These are phyloP conservation scores for Lumbricus terrestris DNA, from an alignment of 2,888 invertebrate species.

Conservation along the genomic window DNA sequence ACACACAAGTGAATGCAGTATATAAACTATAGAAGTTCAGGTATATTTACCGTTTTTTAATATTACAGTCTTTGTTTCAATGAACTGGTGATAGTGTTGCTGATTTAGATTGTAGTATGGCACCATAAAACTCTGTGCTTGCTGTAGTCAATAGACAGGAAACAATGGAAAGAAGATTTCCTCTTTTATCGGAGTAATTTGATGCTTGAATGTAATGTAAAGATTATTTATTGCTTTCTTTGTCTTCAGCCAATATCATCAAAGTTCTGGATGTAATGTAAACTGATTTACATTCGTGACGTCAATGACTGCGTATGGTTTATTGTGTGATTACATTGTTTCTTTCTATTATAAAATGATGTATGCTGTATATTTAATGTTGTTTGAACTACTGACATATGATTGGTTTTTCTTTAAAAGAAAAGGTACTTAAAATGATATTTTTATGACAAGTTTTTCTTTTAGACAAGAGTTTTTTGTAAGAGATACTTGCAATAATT, in stretches of 20 bases:
- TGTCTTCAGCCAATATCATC: no score
- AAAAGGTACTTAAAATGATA: neutral
- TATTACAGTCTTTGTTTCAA: neutral
- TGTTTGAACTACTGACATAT: neutral
- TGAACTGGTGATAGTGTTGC: neutral
- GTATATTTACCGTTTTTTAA: no score
- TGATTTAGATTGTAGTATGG: neutral
- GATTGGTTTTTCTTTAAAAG: neutral
- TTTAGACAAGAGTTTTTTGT: neutral
- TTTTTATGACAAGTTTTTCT: neutral
- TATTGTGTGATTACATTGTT: neutral
- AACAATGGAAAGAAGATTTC: neutral
- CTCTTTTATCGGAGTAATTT: neutral
- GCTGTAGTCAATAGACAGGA: neutral
- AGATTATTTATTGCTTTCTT: neutral
- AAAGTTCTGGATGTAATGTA: neutral
- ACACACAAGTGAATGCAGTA: neutral
- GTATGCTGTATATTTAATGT: neutral
- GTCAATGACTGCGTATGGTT: neutral
- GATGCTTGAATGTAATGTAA: neutral
- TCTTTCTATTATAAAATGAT: neutral
- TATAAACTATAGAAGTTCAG: no score
- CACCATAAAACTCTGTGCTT: neutral
- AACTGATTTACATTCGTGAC: neutral
- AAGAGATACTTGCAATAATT: neutral